phyloP scores from a whole-genome alignment of 2,113 vertebrate species.

The Climacteris rufus region DNA sequence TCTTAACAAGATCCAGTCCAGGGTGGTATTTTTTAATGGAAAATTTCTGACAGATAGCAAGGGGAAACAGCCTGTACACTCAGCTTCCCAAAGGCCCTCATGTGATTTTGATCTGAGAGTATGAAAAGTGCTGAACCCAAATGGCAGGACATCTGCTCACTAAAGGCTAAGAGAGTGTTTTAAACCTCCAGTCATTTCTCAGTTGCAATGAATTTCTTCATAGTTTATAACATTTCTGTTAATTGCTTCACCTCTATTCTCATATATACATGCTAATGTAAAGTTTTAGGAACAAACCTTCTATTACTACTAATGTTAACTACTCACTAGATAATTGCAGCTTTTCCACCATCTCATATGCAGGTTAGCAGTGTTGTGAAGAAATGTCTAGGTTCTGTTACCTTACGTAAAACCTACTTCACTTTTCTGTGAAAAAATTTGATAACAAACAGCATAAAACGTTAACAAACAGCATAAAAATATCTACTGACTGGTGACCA shows the following conservation, averaged over 20 bases:
- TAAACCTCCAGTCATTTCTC: neutral
- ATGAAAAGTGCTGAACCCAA: slow-evolving; percentile 20
- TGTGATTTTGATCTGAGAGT: slow-evolving; percentile 52
- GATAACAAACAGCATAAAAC: neutral
- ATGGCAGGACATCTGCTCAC: slow-evolving; percentile 52
- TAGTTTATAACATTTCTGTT: neutral
- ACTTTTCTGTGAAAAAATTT: neutral
- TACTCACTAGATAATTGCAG: neutral
- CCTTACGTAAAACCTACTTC: neutral
- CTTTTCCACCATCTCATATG: neutral
- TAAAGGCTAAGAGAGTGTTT: slow-evolving; percentile 1
- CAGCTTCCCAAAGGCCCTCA: slow-evolving; percentile 11
- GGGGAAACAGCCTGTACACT: slow-evolving; percentile 11
- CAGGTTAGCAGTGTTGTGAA: neutral
- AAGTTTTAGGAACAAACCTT: neutral
- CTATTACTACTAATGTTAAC: neutral
- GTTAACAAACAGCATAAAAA: neutral
- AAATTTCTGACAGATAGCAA: slow-evolving; percentile 40
- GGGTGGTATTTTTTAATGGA: slow-evolving; percentile 28
- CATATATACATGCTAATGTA: neutral
- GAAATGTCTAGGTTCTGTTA: neutral
- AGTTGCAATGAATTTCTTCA: neutral
- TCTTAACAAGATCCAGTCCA: slow-evolving; percentile 25
- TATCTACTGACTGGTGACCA: neutral
- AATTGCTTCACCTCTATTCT: neutral